These are phyloP conservation scores for Anagrus nilaparvatae DNA, from an alignment of 1,140 invertebrate genomes.

Conservation along the genomic window DNA sequence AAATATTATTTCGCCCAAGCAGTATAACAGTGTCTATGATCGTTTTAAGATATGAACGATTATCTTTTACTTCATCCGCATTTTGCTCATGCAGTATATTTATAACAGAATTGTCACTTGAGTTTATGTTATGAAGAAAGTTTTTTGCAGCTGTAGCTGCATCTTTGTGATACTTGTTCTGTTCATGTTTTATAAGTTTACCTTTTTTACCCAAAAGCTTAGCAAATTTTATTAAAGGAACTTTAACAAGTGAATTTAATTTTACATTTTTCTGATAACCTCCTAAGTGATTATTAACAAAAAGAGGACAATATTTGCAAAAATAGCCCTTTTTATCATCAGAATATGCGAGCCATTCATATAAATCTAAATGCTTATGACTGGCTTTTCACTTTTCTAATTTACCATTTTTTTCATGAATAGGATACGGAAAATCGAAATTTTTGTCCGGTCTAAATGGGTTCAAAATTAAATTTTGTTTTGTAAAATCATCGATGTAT, in stretches of 20 bases:
- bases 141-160: background rate
- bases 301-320: constrained; percentile 23
- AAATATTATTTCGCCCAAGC: constrained; percentile 21
- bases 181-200: constrained; percentile 1
- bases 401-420: background rate
- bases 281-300: constrained; percentile 10
- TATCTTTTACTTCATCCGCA: constrained; percentile 14
- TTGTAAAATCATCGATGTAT: background rate
- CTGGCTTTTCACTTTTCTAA: background rate
- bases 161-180: background rate
- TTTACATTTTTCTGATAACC: constrained; percentile 14
- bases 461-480: background rate
- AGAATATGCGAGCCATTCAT: background rate
- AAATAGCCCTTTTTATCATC: constrained; percentile 8
- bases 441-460: background rate
- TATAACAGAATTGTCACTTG: constrained; percentile 8
- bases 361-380: background rate
- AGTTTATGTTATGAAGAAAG: constrained; percentile 9
- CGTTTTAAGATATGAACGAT: constrained; percentile 16
- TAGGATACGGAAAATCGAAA: background rate
- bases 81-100: constrained; percentile 8
- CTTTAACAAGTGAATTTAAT: constrained; percentile 15
- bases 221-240: constrained; percentile 17
- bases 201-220: constrained; percentile 19
- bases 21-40: constrained; percentile 23